Percentiles rank a stretch among this genome's conserved stretches.
These are phyloP conservation scores for Pitangus sulphuratus DNA, from an alignment of 2,797 vertebrate species.

Conservation along the genomic window DNA sequence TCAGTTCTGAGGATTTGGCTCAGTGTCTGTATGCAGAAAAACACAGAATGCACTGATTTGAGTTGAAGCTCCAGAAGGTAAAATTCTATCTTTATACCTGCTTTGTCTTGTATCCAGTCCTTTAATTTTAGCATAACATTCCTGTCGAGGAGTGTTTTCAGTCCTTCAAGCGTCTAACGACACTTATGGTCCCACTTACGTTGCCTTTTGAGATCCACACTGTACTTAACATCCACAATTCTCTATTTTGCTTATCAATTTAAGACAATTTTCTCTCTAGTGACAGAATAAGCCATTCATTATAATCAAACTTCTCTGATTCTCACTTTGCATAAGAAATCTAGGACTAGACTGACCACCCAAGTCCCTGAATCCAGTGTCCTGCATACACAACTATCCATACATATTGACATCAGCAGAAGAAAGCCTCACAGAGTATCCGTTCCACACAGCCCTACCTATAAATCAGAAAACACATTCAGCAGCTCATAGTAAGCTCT, in stretches of 20 bases:
- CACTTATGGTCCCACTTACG: background rate
- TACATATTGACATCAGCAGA: background rate
- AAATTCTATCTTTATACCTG: background rate
- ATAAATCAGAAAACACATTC: slow-evolving; percentile 6
- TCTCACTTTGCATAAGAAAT: background rate
- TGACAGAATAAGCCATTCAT: background rate
- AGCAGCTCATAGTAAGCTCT: background rate
- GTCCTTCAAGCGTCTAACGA: background rate
- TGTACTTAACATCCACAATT: background rate
- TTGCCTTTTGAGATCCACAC: fast-evolving
- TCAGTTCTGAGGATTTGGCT: background rate
- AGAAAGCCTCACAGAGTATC: background rate
- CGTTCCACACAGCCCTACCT: background rate
- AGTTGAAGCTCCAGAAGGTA: background rate
- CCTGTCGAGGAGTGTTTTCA: background rate
- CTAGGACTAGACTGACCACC: background rate
- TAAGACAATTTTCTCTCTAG: background rate
- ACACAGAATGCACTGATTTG: background rate
- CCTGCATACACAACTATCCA: background rate
- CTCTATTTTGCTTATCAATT: background rate
- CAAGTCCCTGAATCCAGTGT: background rate
- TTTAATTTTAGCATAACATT: background rate
- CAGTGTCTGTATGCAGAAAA: background rate
- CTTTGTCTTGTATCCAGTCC: background rate
- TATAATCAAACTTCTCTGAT: background rate